Percentiles rank a stretch among this genome's conserved stretches.
Conservation (phyloP, 2,888 invertebrate species). For the Spodoptera littoralis region DNA sequence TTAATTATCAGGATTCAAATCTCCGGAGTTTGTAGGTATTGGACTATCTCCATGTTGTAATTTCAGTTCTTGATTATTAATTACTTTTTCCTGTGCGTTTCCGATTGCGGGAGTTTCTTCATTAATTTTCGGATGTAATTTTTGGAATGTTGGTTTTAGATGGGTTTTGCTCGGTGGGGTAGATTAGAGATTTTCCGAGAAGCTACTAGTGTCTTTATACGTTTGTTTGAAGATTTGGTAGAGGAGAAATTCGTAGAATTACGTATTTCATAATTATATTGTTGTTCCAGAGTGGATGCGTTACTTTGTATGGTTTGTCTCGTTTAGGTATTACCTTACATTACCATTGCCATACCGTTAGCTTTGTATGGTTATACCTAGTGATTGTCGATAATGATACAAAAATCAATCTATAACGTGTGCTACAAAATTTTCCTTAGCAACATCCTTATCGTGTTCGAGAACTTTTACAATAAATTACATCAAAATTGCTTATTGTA, state of each 20-base stretch:
- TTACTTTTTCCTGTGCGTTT: slow-evolving; percentile 46
- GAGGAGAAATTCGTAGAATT: no score
- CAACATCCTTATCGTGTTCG: no score
- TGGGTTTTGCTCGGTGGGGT: neutral
- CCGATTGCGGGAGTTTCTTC: slow-evolving; percentile 24
- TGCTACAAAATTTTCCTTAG: no score
- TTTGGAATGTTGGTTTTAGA: neutral
- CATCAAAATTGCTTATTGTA: neutral
- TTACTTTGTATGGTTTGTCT: no score
- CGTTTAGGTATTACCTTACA: no score
- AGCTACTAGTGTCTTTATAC: neutral
- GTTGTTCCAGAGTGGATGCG: no score
- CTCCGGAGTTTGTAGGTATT: slow-evolving; percentile 34
- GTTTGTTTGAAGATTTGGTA: neutral
- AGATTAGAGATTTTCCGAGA: no score
- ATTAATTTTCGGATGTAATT: slow-evolving; percentile 36
- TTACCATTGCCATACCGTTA: no score
- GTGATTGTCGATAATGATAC: no score
- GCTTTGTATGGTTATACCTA: no score
- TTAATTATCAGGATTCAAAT: slow-evolving; percentile 62
- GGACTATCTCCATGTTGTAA: slow-evolving; percentile 37
- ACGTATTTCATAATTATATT: no score
- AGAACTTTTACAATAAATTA: neutral
- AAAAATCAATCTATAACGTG: no score
- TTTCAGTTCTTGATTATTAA: slow-evolving; percentile 46